Conservation (phyloP, 2,797 vertebrate species). For the Sebastes minor region DNA sequence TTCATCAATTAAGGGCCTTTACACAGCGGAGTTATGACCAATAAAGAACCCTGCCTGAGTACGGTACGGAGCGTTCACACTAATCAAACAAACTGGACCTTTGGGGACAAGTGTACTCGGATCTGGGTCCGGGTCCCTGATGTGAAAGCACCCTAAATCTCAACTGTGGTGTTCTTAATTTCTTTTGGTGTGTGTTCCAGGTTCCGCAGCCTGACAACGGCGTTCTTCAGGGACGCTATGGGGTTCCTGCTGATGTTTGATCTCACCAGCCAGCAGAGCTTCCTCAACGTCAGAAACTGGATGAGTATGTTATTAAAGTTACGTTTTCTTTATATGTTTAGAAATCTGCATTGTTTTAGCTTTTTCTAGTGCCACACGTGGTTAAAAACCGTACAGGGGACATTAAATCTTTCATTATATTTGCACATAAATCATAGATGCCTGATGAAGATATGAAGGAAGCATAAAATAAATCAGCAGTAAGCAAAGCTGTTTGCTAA, state of each 20-base stretch:
- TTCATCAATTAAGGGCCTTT: background rate
- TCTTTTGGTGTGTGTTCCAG: slow-evolving; percentile 63
- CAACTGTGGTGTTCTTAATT: background rate
- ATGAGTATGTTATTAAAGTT: slow-evolving; percentile 88
- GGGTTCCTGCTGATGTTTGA: slow-evolving; percentile 97
- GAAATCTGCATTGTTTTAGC: background rate
- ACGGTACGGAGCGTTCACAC: too few relatives aligned
- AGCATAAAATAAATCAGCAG: background rate
- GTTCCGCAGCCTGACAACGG: slow-evolving; percentile 94
- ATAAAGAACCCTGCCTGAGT: accelerated
- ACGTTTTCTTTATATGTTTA: background rate
- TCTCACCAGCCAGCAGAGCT: slow-evolving; percentile 97
- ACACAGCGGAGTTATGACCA: accelerated
- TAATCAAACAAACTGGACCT: too few relatives aligned
- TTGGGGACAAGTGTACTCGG: too few relatives aligned
- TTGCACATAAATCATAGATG: background rate
- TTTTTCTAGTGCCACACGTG: background rate
- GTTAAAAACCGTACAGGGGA: background rate
- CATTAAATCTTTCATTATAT: background rate
- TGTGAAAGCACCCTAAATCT: too few relatives aligned
- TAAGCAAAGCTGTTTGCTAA: background rate
- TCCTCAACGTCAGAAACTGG: slow-evolving; percentile 96
- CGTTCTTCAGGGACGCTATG: slow-evolving; percentile 97
- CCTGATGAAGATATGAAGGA: background rate
- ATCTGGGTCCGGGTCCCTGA: accelerated